phyloP scores from a whole-genome alignment of 2,888 invertebrate species.

The Eupeodes luniger region DNA sequence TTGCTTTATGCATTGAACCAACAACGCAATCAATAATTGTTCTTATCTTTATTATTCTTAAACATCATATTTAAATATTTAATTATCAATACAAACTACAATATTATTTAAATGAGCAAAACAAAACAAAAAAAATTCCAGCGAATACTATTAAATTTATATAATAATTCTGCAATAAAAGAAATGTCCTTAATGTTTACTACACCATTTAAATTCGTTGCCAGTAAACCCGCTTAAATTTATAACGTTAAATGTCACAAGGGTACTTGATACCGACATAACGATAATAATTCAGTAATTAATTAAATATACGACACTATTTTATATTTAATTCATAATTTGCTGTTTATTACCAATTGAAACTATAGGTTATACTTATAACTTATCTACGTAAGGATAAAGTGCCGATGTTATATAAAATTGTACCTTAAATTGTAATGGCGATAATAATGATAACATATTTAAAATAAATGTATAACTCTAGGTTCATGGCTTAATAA shows the following conservation, averaged over 20 bases:
- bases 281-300: no score
- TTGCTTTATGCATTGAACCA: no score
- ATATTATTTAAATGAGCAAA: background rate
- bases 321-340: constrained; percentile 50
- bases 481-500: constrained; percentile 27
- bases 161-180: background rate
- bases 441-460: constrained; percentile 2
- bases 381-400: background rate
- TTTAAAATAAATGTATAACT: constrained; percentile 44
- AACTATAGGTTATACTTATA: background rate
- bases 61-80: background rate
- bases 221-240: constrained; percentile 5
- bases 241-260: background rate
- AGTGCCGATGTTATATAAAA: constrained; percentile 6
- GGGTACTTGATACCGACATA: no score
- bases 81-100: background rate
- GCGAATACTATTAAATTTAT: background rate
- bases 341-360: constrained; percentile 33
- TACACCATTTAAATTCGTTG: constrained; percentile 1
- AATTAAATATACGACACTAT: background rate
- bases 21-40: background rate
- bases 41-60: background rate
- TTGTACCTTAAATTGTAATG: no score
- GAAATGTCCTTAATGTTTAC: constrained; percentile 10
- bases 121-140: constrained; percentile 2